Evolutionary conservation across 2,888 invertebrate species (phyloP).

Genomic region (Lochmaea capreae): DNA sequence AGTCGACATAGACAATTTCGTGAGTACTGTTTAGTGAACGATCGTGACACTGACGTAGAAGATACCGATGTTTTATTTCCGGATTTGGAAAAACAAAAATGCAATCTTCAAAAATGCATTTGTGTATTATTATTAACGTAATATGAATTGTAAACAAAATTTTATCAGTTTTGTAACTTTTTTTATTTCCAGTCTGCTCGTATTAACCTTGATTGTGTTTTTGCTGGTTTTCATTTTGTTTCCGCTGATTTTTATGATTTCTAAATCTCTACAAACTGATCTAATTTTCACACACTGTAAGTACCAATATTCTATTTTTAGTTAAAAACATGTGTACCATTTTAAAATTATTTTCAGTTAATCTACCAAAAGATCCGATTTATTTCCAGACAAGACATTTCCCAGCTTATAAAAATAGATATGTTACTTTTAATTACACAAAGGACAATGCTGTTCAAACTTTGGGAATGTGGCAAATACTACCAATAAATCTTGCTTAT

Average conservation of each 20-base stretch:
- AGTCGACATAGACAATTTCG: conserved; percentile 39
- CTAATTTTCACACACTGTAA: conserved; percentile 82
- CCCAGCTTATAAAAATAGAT: conserved; percentile 76
- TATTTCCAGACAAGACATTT: conserved; percentile 65
- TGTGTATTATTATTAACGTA: conserved; percentile 34
- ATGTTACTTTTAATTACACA: conserved; percentile 67
- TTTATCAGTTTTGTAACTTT: background rate
- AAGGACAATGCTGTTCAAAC: conserved; percentile 53
- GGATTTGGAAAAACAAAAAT: conserved; percentile 26
- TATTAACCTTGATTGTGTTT: conserved; percentile 54
- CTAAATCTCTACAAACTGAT: conserved; percentile 74
- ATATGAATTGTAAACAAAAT: conserved; percentile 32
- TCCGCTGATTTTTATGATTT: conserved; percentile 79
- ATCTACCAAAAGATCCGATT: conserved; percentile 48
- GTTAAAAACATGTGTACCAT: background rate
- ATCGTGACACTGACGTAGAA: conserved; percentile 39
- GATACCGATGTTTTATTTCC: conserved; percentile 37
- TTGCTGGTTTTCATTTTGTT: conserved; percentile 74
- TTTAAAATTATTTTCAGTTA: conserved; percentile 47
- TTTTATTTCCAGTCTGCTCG: conserved; percentile 46
- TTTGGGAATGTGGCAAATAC: conserved; percentile 80
- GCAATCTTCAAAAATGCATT: conserved; percentile 34
- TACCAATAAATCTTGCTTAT: conserved; percentile 75
- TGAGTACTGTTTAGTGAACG: conserved; percentile 49
- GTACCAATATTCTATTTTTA: conserved; percentile 56